Base-by-base conservation (phyloP, 2,113 vertebrate genomes). In the Misgurnus mizolepis region DNA sequence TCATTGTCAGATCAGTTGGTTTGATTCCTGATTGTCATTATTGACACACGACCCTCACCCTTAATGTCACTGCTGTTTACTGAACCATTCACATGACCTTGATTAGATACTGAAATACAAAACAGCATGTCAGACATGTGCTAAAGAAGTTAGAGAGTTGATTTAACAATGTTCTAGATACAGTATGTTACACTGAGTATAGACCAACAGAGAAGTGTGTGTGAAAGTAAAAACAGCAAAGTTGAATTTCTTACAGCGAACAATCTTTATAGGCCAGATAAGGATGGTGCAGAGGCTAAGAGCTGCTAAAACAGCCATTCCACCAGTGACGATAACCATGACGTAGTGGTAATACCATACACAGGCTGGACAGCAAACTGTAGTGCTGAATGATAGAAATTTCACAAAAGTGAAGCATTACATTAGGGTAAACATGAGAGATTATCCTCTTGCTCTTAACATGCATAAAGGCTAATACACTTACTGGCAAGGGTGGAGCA, bases 401-500 rank as follows among this genome's bases (percentile, higher is more conserved):
- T 0, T 60, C 12, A 15, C 3, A 11, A 0, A 56, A 55, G 27
- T 34, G 27, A 34, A 34, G 27, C 27, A 55, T 58, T n/a, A 3
- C 18, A 58, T n/a, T 58, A 18, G 17, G 1, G 2, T 3, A 7
- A 4, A 18, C 3, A 49, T 8, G 9, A 15, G 17, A 18, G 17
- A 6, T 18, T 18, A 58, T 14, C 22, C 34, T 47, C 5, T 22
- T 10, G 50, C 7, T 50, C 11, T 34, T 6, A 1, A n/a, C 17
- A 27, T 58, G 0, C 0, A 56, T 18, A 43, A 15, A 47, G 10
- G 14, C 18, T 47, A 39, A 9, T 43, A 85, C 73, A 87, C 96
- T 96, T 85, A 99, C 97, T 93, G 92, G 89, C 96, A 98, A 0
- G 97, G 97, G 47, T 98, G 92, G 47, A 98, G 84, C 14, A 88